These are phyloP conservation scores for Amblyornis subalaris DNA, from an alignment of 2,113 vertebrate genomes.

Conservation along the genomic window DNA sequence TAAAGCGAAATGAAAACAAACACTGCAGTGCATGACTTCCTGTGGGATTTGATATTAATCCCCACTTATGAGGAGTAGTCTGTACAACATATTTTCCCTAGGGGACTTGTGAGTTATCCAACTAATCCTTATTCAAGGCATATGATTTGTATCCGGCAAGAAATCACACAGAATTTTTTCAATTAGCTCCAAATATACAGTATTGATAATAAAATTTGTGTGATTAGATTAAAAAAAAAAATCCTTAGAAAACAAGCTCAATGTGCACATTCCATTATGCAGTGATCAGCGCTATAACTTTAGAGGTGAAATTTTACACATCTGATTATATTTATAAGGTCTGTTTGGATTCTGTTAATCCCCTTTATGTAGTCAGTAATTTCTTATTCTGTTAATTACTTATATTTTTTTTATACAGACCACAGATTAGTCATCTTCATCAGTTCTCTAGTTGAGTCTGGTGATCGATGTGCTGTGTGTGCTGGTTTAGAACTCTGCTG, in stretches of 20 bases:
- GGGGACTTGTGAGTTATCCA: conserved; percentile 38
- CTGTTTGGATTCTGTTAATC: not conserved
- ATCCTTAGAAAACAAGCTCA: not conserved
- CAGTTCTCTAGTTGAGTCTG: not conserved
- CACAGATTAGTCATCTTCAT: not conserved
- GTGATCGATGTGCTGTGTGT: not conserved
- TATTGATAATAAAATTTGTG: conserved; percentile 2
- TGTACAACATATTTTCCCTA: conserved; percentile 57
- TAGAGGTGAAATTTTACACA: not conserved
- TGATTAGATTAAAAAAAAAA: not conserved
- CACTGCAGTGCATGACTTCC: conserved; percentile 53
- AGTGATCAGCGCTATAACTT: not conserved
- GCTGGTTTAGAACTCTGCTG: not conserved
- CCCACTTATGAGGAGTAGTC: conserved; percentile 45
- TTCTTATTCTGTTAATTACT: not conserved
- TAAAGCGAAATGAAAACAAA: conserved; percentile 55
- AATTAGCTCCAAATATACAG: conserved; percentile 7
- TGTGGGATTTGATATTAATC: conserved; percentile 61
- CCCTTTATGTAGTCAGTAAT: not conserved
- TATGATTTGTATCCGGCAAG: conserved; percentile 32
- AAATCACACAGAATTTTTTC: conserved; percentile 12
- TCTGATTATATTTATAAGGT: not conserved
- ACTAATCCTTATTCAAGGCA: conserved; percentile 44
- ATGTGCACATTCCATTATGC: not conserved
- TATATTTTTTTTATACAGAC: not conserved